Percentiles rank a stretch among this genome's conserved stretches.
These are phyloP conservation scores for Ariolimax columbianus DNA, from an alignment of 2,888 invertebrate genomes.

Conservation along the genomic window DNA sequence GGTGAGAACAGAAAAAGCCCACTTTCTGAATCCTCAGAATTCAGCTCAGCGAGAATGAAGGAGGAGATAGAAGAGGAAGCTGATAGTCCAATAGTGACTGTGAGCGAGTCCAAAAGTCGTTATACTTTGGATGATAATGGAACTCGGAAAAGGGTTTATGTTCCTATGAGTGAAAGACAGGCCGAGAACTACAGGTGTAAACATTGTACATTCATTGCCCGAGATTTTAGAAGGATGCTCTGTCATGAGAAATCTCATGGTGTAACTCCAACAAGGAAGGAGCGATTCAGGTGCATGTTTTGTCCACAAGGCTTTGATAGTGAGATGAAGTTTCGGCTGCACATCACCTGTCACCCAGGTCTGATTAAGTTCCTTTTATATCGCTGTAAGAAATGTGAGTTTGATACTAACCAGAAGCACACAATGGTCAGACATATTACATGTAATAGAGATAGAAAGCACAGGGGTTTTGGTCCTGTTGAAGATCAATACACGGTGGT, in stretches of 20 bases:
- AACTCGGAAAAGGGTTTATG: constrained; percentile 36
- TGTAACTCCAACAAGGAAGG: constrained; percentile 56
- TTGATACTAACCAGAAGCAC: constrained; percentile 58
- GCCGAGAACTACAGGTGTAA: constrained; percentile 55
- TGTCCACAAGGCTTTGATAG: constrained; percentile 60
- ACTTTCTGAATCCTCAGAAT: constrained; percentile 36
- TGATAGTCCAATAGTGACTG: not conserved
- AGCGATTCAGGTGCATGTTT: constrained; percentile 59
- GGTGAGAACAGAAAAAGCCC: constrained; percentile 37
- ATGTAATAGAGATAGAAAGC: constrained; percentile 52
- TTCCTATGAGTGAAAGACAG: constrained; percentile 52
- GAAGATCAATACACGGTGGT: constrained; percentile 56
- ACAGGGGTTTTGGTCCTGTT: constrained; percentile 47
- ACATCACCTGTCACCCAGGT: constrained; percentile 60
- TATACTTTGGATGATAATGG: constrained; percentile 42
- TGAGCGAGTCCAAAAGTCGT: not conserved
- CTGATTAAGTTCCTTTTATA: constrained; percentile 57
- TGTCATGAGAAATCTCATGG: constrained; percentile 58
- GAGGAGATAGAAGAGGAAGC: constrained; percentile 38
- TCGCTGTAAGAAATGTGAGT: constrained; percentile 58
- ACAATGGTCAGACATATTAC: constrained; percentile 57
- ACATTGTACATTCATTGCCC: constrained; percentile 58
- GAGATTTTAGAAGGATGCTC: constrained; percentile 54
- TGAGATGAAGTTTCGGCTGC: constrained; percentile 55
- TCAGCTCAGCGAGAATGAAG: constrained; percentile 22